Base-by-base conservation (phyloP, 2,113 vertebrate species). In the Dermatemys mawii region DNA sequence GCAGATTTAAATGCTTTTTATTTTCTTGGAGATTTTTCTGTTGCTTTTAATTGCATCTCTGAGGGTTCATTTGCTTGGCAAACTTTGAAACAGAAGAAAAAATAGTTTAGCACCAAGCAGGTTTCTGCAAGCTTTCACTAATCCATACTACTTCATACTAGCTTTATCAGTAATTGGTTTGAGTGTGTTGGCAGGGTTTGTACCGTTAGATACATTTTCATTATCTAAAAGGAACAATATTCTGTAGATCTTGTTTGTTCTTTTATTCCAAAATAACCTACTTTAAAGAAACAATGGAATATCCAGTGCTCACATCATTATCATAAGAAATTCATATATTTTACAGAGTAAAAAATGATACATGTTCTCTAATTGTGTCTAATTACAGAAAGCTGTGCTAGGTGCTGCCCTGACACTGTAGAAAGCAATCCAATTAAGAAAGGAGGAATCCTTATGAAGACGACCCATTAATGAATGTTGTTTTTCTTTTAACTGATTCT, bases 151-250 rank as follows among this genome's bases (percentile, higher is more conserved):
- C 51, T 96, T 95, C 88, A 90, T 78, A 94, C 86, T 16, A 79
- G 90, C 84, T 93, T 95, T 96, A 96, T 97, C 96, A 84, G 92
- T 90, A 96, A 95, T 96, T 96, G 91, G 32, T 96, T 95, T 89
- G 92, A 73, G 48, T 86, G 26, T 90, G 83, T 97, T 97, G 97
- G 95, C 90, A 90, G 73, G 83, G 63, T 84, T 89, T 91, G 84
- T 95, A 93, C 63, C 92, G 67, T 78, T 89, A 93, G 93, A 93
- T 49, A 86, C n/a, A 41, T 95, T 97, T 94, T 89, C 83, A 44
- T 94, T 85, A 93, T 96, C 92, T 94, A 84, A 81, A 92, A 53
- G 92, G 87, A 50, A 80, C 82, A 93, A 70, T 94, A 92, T 85
- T 93, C 84, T 95, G 53, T 92, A 90, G 90, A 95, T 95, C 51